A percentile compares a stretch with the other conserved stretches of the same genome.
Evolutionary conservation across 2,797 vertebrate genomes (phyloP).

Genomic region (Gadopsis marmoratus): DNA sequence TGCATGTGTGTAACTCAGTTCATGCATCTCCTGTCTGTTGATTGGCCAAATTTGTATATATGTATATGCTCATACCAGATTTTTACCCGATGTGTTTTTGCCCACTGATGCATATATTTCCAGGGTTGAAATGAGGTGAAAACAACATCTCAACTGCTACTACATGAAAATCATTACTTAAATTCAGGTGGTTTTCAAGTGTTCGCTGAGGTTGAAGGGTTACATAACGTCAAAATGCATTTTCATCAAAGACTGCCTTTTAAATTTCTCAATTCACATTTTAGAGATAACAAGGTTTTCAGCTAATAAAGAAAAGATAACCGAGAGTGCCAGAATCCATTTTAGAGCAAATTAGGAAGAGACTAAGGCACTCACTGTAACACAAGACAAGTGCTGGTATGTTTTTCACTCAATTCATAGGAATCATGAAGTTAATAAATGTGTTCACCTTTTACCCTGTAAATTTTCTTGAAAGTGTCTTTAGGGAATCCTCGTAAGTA

Average conservation of each 20-base stretch:
- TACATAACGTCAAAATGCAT: not conserved
- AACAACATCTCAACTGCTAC: not conserved
- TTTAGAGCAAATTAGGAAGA: slow-evolving; percentile 1
- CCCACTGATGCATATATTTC: not conserved
- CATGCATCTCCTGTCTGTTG: not conserved
- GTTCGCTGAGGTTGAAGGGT: not conserved
- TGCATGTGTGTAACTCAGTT: not conserved
- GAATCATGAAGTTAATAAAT: not conserved
- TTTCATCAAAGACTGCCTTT: not conserved
- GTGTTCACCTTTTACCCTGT: not conserved
- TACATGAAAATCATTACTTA: not conserved
- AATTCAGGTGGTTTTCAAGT: not conserved
- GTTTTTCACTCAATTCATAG: not conserved
- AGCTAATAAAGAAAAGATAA: not conserved
- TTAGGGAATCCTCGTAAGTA: not conserved
- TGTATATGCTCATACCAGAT: no score
- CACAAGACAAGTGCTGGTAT: not conserved
- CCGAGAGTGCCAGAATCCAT: not conserved
- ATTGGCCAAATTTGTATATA: no score
- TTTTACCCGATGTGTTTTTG: not conserved
- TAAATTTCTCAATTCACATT: not conserved
- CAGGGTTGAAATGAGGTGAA: not conserved
- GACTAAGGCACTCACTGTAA: not conserved
- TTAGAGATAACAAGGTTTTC: not conserved
- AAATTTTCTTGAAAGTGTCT: not conserved